A percentile compares a stretch with the other conserved stretches of the same genome.
Evolutionary conservation across 2,888 invertebrate species (phyloP).

Genomic region (Hesperia comma): DNA sequence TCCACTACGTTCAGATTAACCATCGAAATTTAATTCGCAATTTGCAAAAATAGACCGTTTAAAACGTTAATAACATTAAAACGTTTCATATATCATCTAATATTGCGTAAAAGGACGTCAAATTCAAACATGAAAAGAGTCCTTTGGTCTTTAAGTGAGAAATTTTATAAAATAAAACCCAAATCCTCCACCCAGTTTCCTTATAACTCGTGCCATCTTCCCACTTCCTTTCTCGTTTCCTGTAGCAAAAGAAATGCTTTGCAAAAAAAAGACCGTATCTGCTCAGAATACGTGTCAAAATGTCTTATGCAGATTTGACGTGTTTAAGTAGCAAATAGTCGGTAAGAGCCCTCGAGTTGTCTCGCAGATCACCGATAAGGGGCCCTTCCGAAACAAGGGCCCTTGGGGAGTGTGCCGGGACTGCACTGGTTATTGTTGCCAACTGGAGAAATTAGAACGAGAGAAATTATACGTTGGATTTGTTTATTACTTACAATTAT

Average conservation of each 20-base stretch:
- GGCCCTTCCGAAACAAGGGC: slow-evolving; percentile 15
- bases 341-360: slow-evolving; percentile 14
- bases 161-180: neutral
- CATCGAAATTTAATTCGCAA: no score
- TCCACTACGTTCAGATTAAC: no score
- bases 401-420: slow-evolving; percentile 11
- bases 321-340: slow-evolving; percentile 34
- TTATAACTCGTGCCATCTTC: slow-evolving; percentile 23
- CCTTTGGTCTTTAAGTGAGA: neutral
- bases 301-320: slow-evolving; percentile 5
- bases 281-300: neutral
- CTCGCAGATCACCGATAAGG: slow-evolving; percentile 32
- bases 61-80: no score
- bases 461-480: no score
- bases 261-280: neutral
- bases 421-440: slow-evolving; percentile 20
- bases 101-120: no score
- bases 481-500: no score
- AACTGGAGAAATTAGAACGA: neutral
- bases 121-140: no score
- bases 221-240: slow-evolving; percentile 22
- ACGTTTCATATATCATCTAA: no score
- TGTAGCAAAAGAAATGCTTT: neutral
- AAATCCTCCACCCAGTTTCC: slow-evolving; percentile 3
- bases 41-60: no score